Evolutionary conservation across 2,113 vertebrate species (phyloP), one percentile per base, ranked within the genome.

Genomic region (Bos javanicus): DNA sequence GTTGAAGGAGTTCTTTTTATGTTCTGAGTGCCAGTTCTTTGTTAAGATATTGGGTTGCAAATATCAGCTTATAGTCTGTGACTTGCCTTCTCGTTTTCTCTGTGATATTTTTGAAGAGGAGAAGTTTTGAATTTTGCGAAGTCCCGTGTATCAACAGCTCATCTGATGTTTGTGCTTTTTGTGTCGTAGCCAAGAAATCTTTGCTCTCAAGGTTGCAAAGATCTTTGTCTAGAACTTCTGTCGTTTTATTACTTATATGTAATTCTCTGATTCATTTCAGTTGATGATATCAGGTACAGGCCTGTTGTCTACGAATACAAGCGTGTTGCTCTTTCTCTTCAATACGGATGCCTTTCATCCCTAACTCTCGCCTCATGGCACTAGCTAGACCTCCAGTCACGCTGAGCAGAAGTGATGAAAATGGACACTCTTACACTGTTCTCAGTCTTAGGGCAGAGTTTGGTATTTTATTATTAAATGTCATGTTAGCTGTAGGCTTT

Each of bases 231-330:
- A 5, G 2, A 84, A 48, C 30, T 14, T 83, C 4, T 10, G 1
- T 2, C 2, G 3, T 48, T 59, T 57, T 5, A 17, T 30, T 3
- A 39, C 7, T 39, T 33, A 52, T 9, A 0, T 26, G n/a, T n/a
- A 3, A 57, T 39, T 50, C 8, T 30, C 11, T 2, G 60, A 71
- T 15, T 30, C 59, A n/a, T 62, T 92, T 71, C 23, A 33, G 10
- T 46, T 60, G 39, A 39, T 50, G 11, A n/a, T 57, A 3, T 16
- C 82, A 25, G 60, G 28, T 23, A 4, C 1, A 19, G 64, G 50
- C 30, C 56, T 16, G 13, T 43, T 7, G 7, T 33, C 39, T 64
- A 16, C 26, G 28, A 48, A 15, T 2, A n/a, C 23, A 36, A 59
- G 36, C 12, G 3, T 48, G 14, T 30, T n/a, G 50, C 52, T 43